Percentiles rank a stretch among this genome's conserved stretches.
Evolutionary conservation across 2,888 invertebrate genomes (phyloP).

Genomic region (Sminthurinus aureus): DNA sequence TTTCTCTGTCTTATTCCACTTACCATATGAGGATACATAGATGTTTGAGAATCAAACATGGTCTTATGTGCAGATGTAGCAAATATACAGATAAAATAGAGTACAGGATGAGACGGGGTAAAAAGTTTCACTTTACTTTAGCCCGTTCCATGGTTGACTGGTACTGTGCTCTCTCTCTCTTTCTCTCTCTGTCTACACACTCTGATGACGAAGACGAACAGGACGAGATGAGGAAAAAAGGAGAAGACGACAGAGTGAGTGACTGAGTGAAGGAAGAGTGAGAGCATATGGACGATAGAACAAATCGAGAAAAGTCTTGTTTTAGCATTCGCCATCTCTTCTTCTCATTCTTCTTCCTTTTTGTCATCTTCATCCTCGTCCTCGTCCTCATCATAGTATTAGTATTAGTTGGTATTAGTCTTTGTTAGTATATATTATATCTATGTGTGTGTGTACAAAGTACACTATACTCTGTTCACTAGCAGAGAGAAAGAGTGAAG

Average conservation of each 20-base stretch:
- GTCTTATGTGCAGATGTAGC: background rate
- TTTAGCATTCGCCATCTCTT: background rate
- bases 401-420: too few species aligned
- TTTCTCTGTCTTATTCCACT: background rate
- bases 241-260: slow-evolving; percentile 1
- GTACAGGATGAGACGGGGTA: slow-evolving; percentile 13
- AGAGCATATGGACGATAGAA: slow-evolving; percentile 19
- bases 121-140: slow-evolving; percentile 46
- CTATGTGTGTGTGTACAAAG: background rate
- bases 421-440: background rate
- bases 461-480: background rate
- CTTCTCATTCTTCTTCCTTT: background rate
- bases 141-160: slow-evolving; percentile 16
- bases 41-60: background rate
- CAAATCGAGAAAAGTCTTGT: background rate
- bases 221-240: background rate
- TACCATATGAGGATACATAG: background rate
- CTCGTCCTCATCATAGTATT: background rate
- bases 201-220: background rate
- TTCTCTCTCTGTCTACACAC: background rate
- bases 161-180: slow-evolving; percentile 6
- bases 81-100: background rate
- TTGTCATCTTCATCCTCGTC: too few species aligned
- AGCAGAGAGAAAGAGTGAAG: background rate
- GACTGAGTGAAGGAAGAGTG: slow-evolving; percentile 29